Base-by-base conservation (phyloP, 2,113 vertebrate genomes). In the Chloebia gouldiae region DNA sequence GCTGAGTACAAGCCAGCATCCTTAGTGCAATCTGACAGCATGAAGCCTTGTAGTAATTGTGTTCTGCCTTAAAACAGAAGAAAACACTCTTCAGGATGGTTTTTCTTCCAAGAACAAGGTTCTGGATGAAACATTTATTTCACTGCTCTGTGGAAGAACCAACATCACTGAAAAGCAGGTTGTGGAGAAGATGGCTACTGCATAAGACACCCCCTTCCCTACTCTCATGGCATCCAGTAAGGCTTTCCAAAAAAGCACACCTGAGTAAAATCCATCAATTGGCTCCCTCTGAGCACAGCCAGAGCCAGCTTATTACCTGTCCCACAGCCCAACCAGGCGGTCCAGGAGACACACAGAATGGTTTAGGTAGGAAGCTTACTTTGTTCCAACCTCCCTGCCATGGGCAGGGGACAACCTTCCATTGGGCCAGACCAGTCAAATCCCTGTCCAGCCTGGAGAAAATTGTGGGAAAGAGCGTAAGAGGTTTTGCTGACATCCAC, bases 401-500 rank as follows among this genome's bases (percentile, higher is more conserved):
- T 4, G 37, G 44, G 51, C 60, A 73, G 8, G 10, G 23, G 10
- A 51, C 28, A 45, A 39, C 28, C 9, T 54, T 69, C 63, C 47
- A 40, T 17, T 10, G 54, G 30, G 24, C 14, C 47, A 82, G 63
- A 40, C 6, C 0, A 0, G 30, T 56, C n/a, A 69, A 47, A 61
- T 45, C 79, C 30, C 54, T 33, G 8, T 54, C 22, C 49, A 61
- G 21, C 25, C 56, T 63, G 56, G 25, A 49, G 20, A 16, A 59
- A 25, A 59, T 12, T 50, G 30, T 7, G 23, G 44, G 49, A 59
- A 82, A 37, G 4, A 13, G 5, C 0, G 0, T 5, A 13, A 17
- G 33, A 35, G 0, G 3, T 14, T 35, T 31, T 45, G 72, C 20
- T 15, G 13, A 39, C 44, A 54, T 10, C 33, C 33, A 6, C 35